phyloP scores from a whole-genome alignment of 2,888 invertebrate species.

The Scelioninae gen. 1 region DNA sequence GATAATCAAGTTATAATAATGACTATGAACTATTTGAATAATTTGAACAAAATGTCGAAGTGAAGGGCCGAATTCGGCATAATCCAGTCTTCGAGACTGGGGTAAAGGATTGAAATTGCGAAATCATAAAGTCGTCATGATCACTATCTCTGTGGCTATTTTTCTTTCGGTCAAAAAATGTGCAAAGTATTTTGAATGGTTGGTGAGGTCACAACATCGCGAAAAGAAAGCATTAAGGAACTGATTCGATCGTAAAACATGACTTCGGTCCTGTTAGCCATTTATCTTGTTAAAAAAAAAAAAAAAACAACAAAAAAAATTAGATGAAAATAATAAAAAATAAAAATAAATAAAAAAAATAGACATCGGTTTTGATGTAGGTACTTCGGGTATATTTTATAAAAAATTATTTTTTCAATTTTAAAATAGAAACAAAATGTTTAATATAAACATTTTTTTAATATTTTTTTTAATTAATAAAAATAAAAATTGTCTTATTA shows the following conservation, averaged over 20 bases:
- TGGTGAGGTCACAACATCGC: slow-evolving; percentile 41
- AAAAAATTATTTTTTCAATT: too few species aligned
- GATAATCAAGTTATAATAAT: slow-evolving; percentile 1
- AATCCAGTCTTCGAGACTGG: not conserved
- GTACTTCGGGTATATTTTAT: too few species aligned
- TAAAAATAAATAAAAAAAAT: too few species aligned
- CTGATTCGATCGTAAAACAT: slow-evolving; percentile 65
- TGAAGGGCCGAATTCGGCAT: not conserved
- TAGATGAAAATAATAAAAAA: too few species aligned
- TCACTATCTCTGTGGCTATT: slow-evolving; percentile 50
- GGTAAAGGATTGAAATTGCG: slow-evolving; percentile 41
- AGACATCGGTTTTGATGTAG: slow-evolving; percentile 5
- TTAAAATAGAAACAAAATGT: too few species aligned
- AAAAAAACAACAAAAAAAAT: too few species aligned
- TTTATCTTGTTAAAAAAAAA: slow-evolving; percentile 41
- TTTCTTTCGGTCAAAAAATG: slow-evolving; percentile 34
- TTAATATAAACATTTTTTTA: too few species aligned
- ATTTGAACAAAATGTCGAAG: slow-evolving; percentile 8
- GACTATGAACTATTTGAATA: not conserved
- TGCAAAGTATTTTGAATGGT: slow-evolving; percentile 42
- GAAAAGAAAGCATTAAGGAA: slow-evolving; percentile 55
- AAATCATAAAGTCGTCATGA: slow-evolving; percentile 66
- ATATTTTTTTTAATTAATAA: too few species aligned
- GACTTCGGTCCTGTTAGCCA: slow-evolving; percentile 43
- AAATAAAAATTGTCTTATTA: too few species aligned